Evolutionary conservation across 2,113 vertebrate genomes (phyloP).

Genomic region (Stegastes partitus): DNA sequence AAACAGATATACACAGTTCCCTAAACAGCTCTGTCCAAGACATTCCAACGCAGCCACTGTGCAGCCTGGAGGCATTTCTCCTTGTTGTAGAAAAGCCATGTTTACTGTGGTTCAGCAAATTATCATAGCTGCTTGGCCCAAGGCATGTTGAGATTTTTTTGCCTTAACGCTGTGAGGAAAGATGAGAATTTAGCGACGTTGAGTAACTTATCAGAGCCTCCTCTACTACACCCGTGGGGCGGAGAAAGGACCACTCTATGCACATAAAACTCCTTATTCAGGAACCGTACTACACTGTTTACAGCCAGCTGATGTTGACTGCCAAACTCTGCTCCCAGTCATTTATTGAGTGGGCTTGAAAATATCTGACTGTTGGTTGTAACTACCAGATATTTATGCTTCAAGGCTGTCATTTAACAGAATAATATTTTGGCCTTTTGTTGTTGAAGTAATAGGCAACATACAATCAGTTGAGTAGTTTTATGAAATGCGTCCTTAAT

Average conservation of each 20-base stretch:
- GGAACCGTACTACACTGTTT: constrained; percentile 41
- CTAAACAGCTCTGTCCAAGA: constrained; percentile 57
- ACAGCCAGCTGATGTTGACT: constrained; percentile 29
- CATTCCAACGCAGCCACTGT: constrained; percentile 53
- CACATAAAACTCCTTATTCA: constrained; percentile 45
- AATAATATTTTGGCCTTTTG: not conserved
- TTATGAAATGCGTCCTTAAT: too few relatives aligned
- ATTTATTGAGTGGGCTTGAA: not conserved
- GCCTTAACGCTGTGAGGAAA: constrained; percentile 12
- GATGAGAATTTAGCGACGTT: constrained; percentile 35
- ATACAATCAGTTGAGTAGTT: not conserved
- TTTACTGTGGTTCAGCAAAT: constrained; percentile 47
- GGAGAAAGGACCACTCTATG: constrained; percentile 24
- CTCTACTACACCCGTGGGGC: constrained; percentile 5
- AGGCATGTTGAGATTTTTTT: constrained; percentile 44
- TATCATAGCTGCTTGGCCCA: constrained; percentile 42
- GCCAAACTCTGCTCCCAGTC: constrained; percentile 21
- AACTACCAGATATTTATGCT: not conserved
- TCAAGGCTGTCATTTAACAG: not conserved
- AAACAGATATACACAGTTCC: constrained; percentile 62
- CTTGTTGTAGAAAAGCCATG: constrained; percentile 32
- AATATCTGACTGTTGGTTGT: not conserved
- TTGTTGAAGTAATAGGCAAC: not conserved
- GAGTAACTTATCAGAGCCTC: constrained; percentile 38
- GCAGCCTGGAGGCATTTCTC: constrained; percentile 46